Conservation (phyloP, 1,140 invertebrate genomes). For the Achatina immaculata region DNA sequence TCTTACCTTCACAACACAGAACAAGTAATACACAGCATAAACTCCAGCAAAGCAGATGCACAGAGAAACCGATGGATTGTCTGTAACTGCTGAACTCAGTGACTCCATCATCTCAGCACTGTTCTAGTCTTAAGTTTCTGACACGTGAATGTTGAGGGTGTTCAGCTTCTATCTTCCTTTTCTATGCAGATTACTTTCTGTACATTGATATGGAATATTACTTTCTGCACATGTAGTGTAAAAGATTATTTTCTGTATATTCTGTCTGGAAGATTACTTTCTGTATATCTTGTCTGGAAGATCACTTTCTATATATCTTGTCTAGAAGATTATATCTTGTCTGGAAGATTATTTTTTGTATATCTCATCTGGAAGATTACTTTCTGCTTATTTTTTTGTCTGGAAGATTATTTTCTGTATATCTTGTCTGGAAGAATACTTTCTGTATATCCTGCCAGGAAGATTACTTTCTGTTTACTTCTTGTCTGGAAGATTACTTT, state of each 20-base stretch:
- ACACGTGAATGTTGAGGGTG: not conserved
- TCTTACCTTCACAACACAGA: slow-evolving; percentile 24
- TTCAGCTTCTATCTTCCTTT: not conserved
- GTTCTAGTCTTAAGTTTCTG: not conserved
- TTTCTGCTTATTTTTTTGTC: not conserved
- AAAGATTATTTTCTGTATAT: not conserved
- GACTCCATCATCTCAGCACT: not conserved
- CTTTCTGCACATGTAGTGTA: not conserved
- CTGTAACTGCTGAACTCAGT: not conserved
- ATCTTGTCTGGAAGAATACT: not conserved
- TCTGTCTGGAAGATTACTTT: no score
- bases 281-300: no score
- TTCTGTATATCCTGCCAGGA: not conserved
- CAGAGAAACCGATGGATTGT: not conserved
- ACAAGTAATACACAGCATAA: slow-evolving; percentile 13
- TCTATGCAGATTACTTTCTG: not conserved
- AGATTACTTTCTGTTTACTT: no score
- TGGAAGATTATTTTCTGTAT: not conserved
- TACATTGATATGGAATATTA: not conserved
- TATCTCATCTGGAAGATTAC: no score
- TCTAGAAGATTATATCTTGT: no score
- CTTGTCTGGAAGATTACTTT: no score
- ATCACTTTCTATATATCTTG: no score
- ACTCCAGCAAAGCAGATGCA: not conserved
- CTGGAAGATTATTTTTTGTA: no score